Conservation (phyloP, 1,140 invertebrate species). For the Leptonema lineaticorne region DNA sequence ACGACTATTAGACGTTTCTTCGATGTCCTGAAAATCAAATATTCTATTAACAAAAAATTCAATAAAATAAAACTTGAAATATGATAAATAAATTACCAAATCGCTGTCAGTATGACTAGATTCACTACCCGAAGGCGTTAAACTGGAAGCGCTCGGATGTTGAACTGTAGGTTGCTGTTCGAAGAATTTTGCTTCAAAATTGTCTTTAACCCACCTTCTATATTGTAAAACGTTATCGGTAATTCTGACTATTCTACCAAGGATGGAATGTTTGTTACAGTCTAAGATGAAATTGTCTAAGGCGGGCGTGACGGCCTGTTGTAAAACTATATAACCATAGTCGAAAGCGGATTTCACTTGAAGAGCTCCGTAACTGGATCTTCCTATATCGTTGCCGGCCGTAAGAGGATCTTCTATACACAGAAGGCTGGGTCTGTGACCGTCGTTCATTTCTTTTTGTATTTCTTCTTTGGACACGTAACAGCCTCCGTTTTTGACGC, state of each 20-base stretch:
- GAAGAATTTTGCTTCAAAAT: slow-evolving; percentile 58
- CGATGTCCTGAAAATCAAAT: slow-evolving; percentile 28
- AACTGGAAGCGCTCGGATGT: slow-evolving; percentile 24
- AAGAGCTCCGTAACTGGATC: slow-evolving; percentile 88
- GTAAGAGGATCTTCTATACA: slow-evolving; percentile 98
- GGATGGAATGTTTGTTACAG: slow-evolving; percentile 59
- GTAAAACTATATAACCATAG: slow-evolving; percentile 86
- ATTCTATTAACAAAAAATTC: background rate
- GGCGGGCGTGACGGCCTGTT: slow-evolving; percentile 73
- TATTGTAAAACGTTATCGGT: slow-evolving; percentile 94
- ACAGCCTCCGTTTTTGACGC: slow-evolving; percentile 89
- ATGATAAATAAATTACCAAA: slow-evolving; percentile 22
- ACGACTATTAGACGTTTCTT: slow-evolving; percentile 30
- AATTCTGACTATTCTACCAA: slow-evolving; percentile 87
- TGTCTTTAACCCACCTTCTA: slow-evolving; percentile 73
- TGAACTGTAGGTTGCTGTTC: slow-evolving; percentile 39
- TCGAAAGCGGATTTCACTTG: slow-evolving; percentile 92
- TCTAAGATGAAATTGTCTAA: slow-evolving; percentile 61
- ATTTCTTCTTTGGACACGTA: slow-evolving; percentile 95
- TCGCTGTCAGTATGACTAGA: slow-evolving; percentile 36
- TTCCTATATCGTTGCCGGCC: slow-evolving; percentile 93
- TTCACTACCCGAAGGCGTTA: slow-evolving; percentile 30
- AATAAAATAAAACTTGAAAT: slow-evolving; percentile 1
- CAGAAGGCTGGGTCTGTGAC: slow-evolving; percentile 86
- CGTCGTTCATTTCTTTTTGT: slow-evolving; percentile 88